Evolutionary conservation across 2,113 vertebrate species (phyloP).

Genomic region (Motacilla tschutschensis): DNA sequence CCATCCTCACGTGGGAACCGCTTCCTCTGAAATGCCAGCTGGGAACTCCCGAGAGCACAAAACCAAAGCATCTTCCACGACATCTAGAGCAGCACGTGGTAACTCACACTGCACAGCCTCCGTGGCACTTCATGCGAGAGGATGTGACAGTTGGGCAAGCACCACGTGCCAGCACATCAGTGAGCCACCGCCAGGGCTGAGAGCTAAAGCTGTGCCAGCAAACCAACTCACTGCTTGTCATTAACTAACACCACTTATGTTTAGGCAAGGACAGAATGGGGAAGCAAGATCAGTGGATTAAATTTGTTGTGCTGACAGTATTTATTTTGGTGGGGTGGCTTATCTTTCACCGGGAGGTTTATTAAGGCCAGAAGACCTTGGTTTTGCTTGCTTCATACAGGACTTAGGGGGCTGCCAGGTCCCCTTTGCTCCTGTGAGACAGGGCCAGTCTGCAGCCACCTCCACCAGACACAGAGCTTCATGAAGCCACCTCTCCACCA

Average conservation of each 20-base stretch:
- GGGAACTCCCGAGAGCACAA: not conserved
- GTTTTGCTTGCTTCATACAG: fast-evolving
- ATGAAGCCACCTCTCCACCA: too few relatives aligned
- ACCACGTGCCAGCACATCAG: not conserved
- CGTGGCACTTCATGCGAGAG: not conserved
- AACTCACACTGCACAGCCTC: not conserved
- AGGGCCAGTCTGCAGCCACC: not conserved
- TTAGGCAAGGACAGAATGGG: not conserved
- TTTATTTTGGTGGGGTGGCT: not conserved
- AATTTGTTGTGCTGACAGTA: not conserved
- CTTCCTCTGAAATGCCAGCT: slow-evolving; percentile 11
- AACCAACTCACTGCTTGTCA: not conserved
- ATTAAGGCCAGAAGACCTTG: not conserved
- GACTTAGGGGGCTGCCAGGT: not conserved
- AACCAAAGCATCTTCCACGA: not conserved
- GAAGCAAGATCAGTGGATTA: not conserved
- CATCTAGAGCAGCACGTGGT: not conserved
- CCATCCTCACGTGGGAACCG: not conserved
- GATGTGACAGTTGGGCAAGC: not conserved
- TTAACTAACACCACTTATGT: not conserved
- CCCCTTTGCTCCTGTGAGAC: not conserved
- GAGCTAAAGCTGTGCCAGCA: not conserved
- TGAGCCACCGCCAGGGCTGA: not conserved
- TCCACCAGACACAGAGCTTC: fast-evolving
- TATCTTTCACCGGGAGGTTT: not conserved